A percentile compares a stretch with the other conserved stretches of the same genome.
Conservation (phyloP, 2,113 vertebrate species). For the Lepidiolamprologus cunningtoni region DNA sequence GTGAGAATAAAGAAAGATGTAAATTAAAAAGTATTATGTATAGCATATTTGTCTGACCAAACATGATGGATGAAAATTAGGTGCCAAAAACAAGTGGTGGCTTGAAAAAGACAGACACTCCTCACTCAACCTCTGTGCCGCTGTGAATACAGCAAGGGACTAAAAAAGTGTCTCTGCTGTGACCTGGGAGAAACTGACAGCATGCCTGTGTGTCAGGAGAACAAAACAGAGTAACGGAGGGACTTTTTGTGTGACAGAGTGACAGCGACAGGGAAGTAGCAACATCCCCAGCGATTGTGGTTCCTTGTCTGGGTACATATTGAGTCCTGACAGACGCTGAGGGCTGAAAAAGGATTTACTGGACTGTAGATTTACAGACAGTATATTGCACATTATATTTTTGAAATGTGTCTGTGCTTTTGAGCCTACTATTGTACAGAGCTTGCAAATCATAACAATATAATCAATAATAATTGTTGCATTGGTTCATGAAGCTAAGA, state of each 20-base stretch:
- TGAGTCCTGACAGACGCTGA: slow-evolving; percentile 36
- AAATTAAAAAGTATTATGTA: neutral
- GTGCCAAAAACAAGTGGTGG: neutral
- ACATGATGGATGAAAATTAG: neutral
- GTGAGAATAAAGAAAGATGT: neutral
- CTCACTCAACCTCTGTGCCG: slow-evolving; percentile 6
- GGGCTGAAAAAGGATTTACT: slow-evolving; percentile 33
- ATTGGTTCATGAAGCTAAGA: neutral
- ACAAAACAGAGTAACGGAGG: neutral
- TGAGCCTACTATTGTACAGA: neutral
- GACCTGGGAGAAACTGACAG: slow-evolving; percentile 39
- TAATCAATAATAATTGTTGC: neutral
- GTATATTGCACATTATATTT: neutral
- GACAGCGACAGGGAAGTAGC: slow-evolving; percentile 46
- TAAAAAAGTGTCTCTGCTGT: slow-evolving; percentile 27
- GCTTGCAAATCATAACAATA: neutral
- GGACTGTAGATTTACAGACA: slow-evolving; percentile 4
- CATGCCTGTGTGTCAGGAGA: slow-evolving; percentile 1
- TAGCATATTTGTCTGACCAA: neutral
- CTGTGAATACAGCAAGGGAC: neutral
- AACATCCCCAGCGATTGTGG: slow-evolving; percentile 35
- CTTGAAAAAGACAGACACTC: slow-evolving; percentile 4
- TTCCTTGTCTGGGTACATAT: slow-evolving; percentile 51
- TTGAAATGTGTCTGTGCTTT: neutral
- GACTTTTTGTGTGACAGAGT: slow-evolving; percentile 30